Conservation (phyloP, 2,113 vertebrate species). For the Stegostoma tigrinum region DNA sequence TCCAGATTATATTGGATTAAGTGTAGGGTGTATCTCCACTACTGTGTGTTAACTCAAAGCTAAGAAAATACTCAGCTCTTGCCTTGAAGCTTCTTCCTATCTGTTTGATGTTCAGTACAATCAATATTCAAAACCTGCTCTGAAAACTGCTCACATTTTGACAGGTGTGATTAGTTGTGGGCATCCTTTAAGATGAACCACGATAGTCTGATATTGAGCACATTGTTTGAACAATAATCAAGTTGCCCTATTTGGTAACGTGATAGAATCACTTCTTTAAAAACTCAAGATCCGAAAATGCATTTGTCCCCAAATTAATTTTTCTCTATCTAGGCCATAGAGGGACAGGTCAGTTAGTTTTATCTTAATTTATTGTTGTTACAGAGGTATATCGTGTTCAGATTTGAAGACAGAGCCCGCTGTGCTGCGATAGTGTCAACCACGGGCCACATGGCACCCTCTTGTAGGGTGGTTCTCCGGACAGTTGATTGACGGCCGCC, state of each 20-base stretch:
- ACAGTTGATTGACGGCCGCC: background rate
- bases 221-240: background rate
- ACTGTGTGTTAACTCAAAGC: too few species aligned
- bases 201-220: background rate
- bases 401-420: too few species aligned
- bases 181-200: background rate
- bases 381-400: too few species aligned
- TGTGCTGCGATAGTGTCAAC: too few species aligned
- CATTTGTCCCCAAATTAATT: background rate
- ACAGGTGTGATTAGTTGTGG: background rate
- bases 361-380: too few species aligned
- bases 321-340: too few species aligned
- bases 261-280: background rate
- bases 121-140: background rate
- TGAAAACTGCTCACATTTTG: background rate
- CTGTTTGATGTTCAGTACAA: background rate
- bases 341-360: too few species aligned
- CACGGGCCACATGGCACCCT: background rate
- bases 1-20: background rate
- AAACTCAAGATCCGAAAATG: background rate
- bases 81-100: background rate
- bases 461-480: background rate
- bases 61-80: background rate
- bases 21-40: too few species aligned
- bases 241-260: background rate